Conservation (phyloP, 2,113 vertebrate species). For the Ophthalmolycus amberensis region DNA sequence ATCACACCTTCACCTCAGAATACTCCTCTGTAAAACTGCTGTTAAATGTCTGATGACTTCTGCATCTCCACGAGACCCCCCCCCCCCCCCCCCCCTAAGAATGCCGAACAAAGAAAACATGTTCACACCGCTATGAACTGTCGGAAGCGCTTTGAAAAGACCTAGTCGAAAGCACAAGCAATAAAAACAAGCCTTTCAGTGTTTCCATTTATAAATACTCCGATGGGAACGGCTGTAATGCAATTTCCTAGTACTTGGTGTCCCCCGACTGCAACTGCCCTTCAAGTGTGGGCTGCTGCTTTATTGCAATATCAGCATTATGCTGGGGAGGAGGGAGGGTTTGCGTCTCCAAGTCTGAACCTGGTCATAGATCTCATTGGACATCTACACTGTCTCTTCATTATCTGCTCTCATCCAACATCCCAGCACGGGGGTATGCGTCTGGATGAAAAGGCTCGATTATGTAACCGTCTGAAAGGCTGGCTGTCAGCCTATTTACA, state of each 20-base stretch:
- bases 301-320: slow-evolving; percentile 63
- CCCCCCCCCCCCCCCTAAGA: slow-evolving; percentile 4
- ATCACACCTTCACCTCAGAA: slow-evolving; percentile 47
- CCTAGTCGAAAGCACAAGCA: slow-evolving; percentile 41
- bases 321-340: slow-evolving; percentile 8
- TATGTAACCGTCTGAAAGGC: slow-evolving; percentile 67
- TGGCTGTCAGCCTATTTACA: slow-evolving; percentile 52
- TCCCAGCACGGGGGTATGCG: slow-evolving; percentile 50
- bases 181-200: slow-evolving; percentile 61
- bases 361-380: slow-evolving; percentile 69
- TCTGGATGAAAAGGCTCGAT: slow-evolving; percentile 66
- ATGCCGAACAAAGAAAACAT: slow-evolving; percentile 45
- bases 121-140: slow-evolving; percentile 45
- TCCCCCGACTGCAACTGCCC: slow-evolving; percentile 50
- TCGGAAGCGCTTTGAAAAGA: slow-evolving; percentile 58
- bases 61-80: slow-evolving; percentile 32
- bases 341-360: slow-evolving; percentile 42
- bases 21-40: slow-evolving; percentile 32
- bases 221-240: slow-evolving; percentile 68
- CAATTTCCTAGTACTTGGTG: slow-evolving; percentile 69
- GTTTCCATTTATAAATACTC: slow-evolving; percentile 79
- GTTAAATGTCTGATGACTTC: slow-evolving; percentile 57
- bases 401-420: slow-evolving; percentile 50
- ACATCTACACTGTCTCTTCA: slow-evolving; percentile 64
- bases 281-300: slow-evolving; percentile 62